Base-by-base conservation (phyloP, 1,140 invertebrate species). In the Aphis craccivora region DNA sequence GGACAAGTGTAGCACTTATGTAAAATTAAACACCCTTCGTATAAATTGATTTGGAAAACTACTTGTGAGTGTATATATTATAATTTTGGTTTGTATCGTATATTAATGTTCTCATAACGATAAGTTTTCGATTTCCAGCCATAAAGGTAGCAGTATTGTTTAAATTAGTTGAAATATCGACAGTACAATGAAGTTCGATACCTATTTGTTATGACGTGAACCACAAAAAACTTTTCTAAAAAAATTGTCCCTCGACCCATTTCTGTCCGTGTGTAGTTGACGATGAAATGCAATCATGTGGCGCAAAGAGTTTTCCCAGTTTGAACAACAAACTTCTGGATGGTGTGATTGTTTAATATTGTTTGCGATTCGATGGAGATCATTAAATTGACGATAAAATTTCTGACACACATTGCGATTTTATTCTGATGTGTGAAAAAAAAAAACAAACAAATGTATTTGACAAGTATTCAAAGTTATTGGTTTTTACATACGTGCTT, bases 331-430 rank as follows among this genome's bases (percentile, higher is more conserved):
- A 48, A 86, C 84, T 86, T 86, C 25, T 45, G 18, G 43, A 86
- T 86, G 14, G 25, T 30, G 4, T 43, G 84, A 86, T 45, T 45
- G 40, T 86, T 40, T 43, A 84, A 40, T 76, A 5, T n/a, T n/a
- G 60, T 83, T 40, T 18, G 22, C 37, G 35, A 86, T 4, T 43
- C 43, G 84, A 45, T 45, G 43, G 11, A 43, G 25, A 11, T 45
- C 40, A 48, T 86, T 45, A 86, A 86, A 30, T 86, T n/a, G 23
- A 86, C 9, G 37, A 86, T 40, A 86, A 86, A 86, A 76, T 76
- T 3, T 30, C 43, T 86, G 83, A 86, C 40, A 43, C 45, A 3
- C 83, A 25, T 43, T 86, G 25, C 23, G 40, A 25, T 43, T 45
- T 14, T 67, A n/a, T 67, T 67, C 60, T n/a, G 60, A 30, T 67